Percentiles rank a stretch among this genome's conserved stretches.
These are phyloP conservation scores for Psilopsiagon aymara DNA, from an alignment of 2,113 vertebrate genomes.

Conservation along the genomic window DNA sequence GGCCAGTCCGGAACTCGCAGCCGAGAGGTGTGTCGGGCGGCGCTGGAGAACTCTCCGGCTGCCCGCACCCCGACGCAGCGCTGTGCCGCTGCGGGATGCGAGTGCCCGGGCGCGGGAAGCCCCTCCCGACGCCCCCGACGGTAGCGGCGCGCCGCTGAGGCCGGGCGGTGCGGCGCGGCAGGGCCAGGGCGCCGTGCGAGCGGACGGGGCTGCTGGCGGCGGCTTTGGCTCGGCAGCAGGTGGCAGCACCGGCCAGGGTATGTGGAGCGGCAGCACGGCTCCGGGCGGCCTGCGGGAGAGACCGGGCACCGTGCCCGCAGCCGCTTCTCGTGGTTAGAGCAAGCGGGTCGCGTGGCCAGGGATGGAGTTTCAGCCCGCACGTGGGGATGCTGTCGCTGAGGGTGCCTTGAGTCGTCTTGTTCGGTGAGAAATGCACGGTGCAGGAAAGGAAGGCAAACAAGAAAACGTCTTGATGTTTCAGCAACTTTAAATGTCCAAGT, in stretches of 20 bases:
- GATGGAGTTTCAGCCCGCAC: rapidly evolving
- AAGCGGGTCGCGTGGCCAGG: rapidly evolving
- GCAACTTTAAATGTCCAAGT: rapidly evolving
- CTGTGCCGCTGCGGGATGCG: neutral
- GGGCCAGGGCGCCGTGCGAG: no score
- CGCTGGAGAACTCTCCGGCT: no score
- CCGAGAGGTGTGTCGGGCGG: neutral
- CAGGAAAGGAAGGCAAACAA: neutral
- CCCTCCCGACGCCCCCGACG: neutral
- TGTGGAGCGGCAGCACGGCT: neutral
- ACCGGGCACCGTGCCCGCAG: no score
- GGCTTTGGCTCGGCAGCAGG: neutral
- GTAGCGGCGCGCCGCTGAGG: neutral
- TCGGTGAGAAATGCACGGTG: rapidly evolving
- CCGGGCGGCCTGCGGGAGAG: neutral
- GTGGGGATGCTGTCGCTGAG: rapidly evolving
- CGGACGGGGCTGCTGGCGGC: neutral
- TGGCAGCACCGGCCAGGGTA: constrained; percentile 53
- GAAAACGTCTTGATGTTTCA: rapidly evolving
- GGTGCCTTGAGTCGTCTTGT: neutral
- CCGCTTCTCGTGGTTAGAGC: rapidly evolving
- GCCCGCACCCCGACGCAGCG: neutral
- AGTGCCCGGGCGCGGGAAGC: neutral
- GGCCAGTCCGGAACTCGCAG: neutral
- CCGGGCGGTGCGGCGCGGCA: no score